phyloP scores from a whole-genome alignment of 2,888 invertebrate species.

The Andrena praecox region DNA sequence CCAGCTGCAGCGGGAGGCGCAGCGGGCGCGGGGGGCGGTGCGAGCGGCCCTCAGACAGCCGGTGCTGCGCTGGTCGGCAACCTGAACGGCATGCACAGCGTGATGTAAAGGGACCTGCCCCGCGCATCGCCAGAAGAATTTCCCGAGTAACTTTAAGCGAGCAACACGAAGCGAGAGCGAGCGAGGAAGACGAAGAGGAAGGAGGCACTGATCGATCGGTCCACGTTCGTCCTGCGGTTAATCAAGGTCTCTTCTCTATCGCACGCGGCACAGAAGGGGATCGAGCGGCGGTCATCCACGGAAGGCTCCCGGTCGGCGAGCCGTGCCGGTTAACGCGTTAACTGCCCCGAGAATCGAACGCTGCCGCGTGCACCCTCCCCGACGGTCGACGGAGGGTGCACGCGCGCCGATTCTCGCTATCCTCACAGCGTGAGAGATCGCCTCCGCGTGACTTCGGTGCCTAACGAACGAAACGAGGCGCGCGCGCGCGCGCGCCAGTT shows the following conservation, averaged over 20 bases:
- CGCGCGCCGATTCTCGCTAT: no score
- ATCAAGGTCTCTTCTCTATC: background rate
- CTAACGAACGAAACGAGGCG: background rate
- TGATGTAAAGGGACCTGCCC: conserved; percentile 41
- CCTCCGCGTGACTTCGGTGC: background rate
- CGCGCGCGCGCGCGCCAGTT: background rate
- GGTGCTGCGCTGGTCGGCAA: conserved; percentile 70
- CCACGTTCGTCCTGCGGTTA: background rate
- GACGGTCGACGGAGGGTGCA: background rate
- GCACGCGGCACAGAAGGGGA: background rate
- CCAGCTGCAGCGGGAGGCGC: conserved; percentile 60
- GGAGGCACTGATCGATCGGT: background rate
- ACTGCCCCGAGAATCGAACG: background rate
- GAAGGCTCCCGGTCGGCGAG: conserved; percentile 25
- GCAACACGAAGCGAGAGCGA: conserved; percentile 9
- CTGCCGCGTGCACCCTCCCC: background rate
- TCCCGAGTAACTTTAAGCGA: conserved; percentile 42
- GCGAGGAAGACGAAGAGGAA: conserved; percentile 4
- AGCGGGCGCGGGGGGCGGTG: conserved; percentile 44
- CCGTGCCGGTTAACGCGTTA: conserved; percentile 39
- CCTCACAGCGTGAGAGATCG: background rate
- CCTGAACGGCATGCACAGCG: conserved; percentile 45
- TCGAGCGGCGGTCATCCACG: background rate
- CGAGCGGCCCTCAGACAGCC: conserved; percentile 50
- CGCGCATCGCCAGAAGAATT: conserved; percentile 40